A percentile compares a stretch with the other conserved stretches of the same genome.
These are phyloP conservation scores for Macrotrachela quadricornifera DNA, from an alignment of 1,140 invertebrate genomes.

Conservation along the genomic window DNA sequence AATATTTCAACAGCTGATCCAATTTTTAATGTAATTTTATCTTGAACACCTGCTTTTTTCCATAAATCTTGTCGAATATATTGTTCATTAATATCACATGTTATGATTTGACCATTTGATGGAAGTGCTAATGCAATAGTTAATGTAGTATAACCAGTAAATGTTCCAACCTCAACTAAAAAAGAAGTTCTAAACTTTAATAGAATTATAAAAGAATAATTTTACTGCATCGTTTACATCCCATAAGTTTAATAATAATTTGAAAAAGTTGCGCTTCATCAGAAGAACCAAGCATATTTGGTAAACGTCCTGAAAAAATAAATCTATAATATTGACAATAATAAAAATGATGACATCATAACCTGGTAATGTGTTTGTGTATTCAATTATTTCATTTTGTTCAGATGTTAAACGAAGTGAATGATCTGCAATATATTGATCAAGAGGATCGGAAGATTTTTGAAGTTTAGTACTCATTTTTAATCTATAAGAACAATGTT, in stretches of 20 bases:
- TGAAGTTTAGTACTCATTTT: no score
- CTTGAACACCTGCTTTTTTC: conserved; percentile 16
- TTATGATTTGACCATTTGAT: conserved; percentile 1
- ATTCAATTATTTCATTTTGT: not conserved
- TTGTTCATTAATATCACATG: conserved; percentile 1
- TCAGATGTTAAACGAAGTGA: not conserved
- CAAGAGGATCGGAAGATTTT: not conserved
- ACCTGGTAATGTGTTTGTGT: not conserved
- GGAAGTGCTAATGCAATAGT: conserved; percentile 3
- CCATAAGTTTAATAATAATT: conserved; percentile 18
- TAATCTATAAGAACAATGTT: no score
- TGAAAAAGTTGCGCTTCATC: conserved; percentile 22
- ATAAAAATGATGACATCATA: not conserved
- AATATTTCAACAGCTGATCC: conserved; percentile 21
- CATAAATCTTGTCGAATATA: conserved; percentile 1
- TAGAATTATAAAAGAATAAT: no score
- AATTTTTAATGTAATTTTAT: conserved; percentile 25
- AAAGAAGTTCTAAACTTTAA: no score
- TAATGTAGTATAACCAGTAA: conserved; percentile 7
- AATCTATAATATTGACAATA: not conserved
- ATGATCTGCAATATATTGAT: not conserved
- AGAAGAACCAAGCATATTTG: conserved; percentile 22
- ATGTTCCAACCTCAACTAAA: conserved; percentile 24
- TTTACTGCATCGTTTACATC: conserved; percentile 19
- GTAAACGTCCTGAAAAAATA: not conserved